Base-by-base conservation (phyloP, 2,113 vertebrate genomes). In the Dasypus novemcinctus region DNA sequence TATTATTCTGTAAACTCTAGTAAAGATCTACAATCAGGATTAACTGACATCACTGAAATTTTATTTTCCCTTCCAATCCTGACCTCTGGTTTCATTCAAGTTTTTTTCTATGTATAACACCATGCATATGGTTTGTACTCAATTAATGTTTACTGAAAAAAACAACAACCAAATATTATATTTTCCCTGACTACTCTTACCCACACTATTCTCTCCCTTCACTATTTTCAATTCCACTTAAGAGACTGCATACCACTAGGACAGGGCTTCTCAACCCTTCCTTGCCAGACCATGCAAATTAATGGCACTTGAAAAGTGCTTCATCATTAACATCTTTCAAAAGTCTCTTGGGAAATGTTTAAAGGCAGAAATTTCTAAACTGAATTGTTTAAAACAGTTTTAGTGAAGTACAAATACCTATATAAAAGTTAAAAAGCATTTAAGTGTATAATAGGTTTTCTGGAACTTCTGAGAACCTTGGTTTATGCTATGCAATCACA, bases 341-440 rank as follows among this genome's bases (percentile, higher is more conserved):
- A n/a, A n/a, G n/a, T n/a, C 79, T 43, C 75, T 68, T 38, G 33
- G 49, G 49, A 91, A 75, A 86, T 17, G 14, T 59, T 83, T 90
- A 84, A 93, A 95, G 41, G 74, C 17, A 93, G 75, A 84, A 61
- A 88, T 61, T 75, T 75, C 79, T 75, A 95, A 82, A 86, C 43
- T 95, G 46, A 91, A 64, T 61, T 86, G 69, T 46, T 88, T 86
- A 43, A 86, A 71, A 72, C 13, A 93, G 21, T 86, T 71, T 57
- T 36, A 72, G 38, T 75, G 66, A 93, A 63, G 23, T 86, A 17
- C 36, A 89, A 72, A 90, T 18, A 87, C 57, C 87, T n/a, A 75
- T 1, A n/a, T 11, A 86, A 91, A 93, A 89, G 25, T 76, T 27
- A 83, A 36, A 89, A 63, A 78, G 59, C 4, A 1, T 68, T n/a